Evolutionary conservation across 2,797 vertebrate species (phyloP).

Genomic region (Paguma larvata): DNA sequence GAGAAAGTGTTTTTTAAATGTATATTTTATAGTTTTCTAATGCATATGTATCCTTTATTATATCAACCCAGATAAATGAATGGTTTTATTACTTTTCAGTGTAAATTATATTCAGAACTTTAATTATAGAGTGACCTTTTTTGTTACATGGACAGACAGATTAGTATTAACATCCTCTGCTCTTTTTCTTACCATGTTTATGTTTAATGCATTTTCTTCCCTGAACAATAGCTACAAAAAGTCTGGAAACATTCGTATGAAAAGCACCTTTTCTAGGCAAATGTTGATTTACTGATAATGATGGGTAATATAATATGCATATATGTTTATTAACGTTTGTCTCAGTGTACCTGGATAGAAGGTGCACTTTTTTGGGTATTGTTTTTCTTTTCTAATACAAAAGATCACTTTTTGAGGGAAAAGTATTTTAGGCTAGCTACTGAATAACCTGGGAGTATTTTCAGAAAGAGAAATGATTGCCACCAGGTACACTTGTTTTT

Average conservation of each 20-base stretch:
- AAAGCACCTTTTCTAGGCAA: constrained; percentile 28
- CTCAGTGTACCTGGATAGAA: not conserved
- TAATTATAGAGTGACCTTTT: constrained; percentile 14
- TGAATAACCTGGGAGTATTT: constrained; percentile 35
- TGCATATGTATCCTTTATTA: not conserved
- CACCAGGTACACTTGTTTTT: constrained; percentile 30
- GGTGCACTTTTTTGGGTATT: no score
- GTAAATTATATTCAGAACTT: constrained; percentile 44
- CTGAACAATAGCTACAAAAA: not conserved
- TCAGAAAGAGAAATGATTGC: constrained; percentile 49
- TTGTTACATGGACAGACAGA: not conserved
- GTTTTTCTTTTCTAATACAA: constrained; percentile 22
- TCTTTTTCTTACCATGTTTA: constrained; percentile 3
- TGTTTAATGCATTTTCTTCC: constrained; percentile 13
- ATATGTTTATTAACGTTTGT: constrained; percentile 7
- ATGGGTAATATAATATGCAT: constrained; percentile 34
- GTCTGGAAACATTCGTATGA: constrained; percentile 8
- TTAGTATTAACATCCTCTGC: not conserved
- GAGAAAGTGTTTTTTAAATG: constrained; percentile 38
- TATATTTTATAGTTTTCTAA: not conserved
- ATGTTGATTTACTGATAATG: constrained; percentile 39
- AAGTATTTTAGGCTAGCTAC: constrained; percentile 6
- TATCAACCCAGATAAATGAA: constrained; percentile 1
- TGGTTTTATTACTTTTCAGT: constrained; percentile 44
- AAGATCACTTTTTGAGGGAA: not conserved